Evolutionary conservation across 2,888 invertebrate genomes (phyloP), one percentile per base, ranked within the genome.

Genomic region (Microchrysa polita): DNA sequence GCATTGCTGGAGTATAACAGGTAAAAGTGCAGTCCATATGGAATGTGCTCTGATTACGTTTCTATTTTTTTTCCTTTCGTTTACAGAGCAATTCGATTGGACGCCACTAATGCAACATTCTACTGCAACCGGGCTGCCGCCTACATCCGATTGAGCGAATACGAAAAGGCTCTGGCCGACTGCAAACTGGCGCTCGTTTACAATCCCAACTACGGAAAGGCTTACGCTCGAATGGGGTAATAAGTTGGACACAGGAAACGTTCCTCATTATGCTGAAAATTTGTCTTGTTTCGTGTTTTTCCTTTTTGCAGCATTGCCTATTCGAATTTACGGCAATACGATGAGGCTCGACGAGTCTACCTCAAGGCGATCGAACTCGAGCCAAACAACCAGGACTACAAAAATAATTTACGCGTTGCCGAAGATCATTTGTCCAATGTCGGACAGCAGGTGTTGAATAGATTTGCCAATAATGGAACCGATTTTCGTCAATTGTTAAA

Each of bases 61-160:
- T 42, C 12, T 42, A 42, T 48, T 23, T 7, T 22, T 59, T 12
- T 59, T 5, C 42, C 10, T 40, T 5, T 2, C 40, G 5, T 7
- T n/a, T n/a, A n/a, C 48, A 92, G 94, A 79, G 98, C 98, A 12
- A 95, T 99, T 77, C 88, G 91, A 79, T 86, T 96, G 74, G 95
- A 97, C 83, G 90, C 92, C 23, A 89, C 89, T 76, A 98, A 98
- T 86, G 93, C 98, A 0, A 95, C 98, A 40, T 98, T 93, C 86
- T 98, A 94, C 84, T 97, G 98, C 84, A 99, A 99, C 83, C 90
- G 98, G 78, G 99, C 98, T 60, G 98, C 98, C 1, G 97, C 97
- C 0, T 92, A 93, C 83, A 97, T 94, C 82, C 95, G 96, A 82
- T 86, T 97, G 77, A 93, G 93, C 65, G 91, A 94, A 80, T 92